Evolutionary conservation across 1,140 invertebrate species (phyloP).

Genomic region (Drosophila sp.): DNA sequence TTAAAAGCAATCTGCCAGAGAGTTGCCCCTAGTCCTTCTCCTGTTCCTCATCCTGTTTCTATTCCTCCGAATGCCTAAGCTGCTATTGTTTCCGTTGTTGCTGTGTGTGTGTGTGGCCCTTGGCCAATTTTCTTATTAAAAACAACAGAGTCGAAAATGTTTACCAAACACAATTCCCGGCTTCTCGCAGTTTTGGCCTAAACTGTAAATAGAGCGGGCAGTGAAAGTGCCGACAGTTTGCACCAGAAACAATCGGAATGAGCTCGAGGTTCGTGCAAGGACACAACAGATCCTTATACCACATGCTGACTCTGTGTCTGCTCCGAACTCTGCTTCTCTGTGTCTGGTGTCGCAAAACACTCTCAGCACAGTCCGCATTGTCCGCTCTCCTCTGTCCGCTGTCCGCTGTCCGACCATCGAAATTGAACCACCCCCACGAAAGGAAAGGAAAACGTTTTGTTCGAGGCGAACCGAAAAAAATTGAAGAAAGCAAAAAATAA

Average conservation of each 20-base stretch:
- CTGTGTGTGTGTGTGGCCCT: slow-evolving; percentile 63
- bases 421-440: slow-evolving; percentile 40
- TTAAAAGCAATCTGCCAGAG: slow-evolving; percentile 75
- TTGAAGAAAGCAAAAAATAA: neutral
- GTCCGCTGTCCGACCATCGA: slow-evolving; percentile 41
- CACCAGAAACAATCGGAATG: slow-evolving; percentile 3
- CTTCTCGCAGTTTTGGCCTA: slow-evolving; percentile 48
- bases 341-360: slow-evolving; percentile 3
- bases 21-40: slow-evolving; percentile 37
- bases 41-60: slow-evolving; percentile 2
- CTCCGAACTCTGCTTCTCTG: slow-evolving; percentile 7
- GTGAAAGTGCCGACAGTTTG: slow-evolving; percentile 71
- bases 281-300: slow-evolving; percentile 69
- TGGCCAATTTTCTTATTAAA: slow-evolving; percentile 83
- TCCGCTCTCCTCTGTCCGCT: no score
- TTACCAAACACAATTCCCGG: slow-evolving; percentile 80
- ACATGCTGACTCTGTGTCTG: slow-evolving; percentile 65
- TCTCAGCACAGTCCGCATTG: neutral
- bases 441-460: slow-evolving; percentile 47
- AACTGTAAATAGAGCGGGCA: slow-evolving; percentile 80
- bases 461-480: slow-evolving; percentile 40
- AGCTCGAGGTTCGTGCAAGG: slow-evolving; percentile 39
- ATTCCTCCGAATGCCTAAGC: slow-evolving; percentile 3
- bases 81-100: slow-evolving; percentile 5
- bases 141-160: slow-evolving; percentile 81